These are phyloP conservation scores for Forbesichthys papilliferus DNA, from an alignment of 2,113 vertebrate species.

Conservation along the genomic window DNA sequence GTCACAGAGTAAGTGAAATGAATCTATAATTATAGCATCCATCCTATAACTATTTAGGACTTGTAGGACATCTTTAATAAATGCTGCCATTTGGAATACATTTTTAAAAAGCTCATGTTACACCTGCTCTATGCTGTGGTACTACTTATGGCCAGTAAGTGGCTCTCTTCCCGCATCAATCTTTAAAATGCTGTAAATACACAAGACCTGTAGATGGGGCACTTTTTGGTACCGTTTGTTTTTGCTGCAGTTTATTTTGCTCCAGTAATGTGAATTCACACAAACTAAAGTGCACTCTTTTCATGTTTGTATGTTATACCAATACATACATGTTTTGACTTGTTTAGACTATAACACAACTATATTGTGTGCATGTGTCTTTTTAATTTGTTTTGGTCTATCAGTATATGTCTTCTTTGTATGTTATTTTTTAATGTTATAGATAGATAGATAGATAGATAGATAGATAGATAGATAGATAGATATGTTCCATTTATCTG, in stretches of 20 bases:
- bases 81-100: neutral
- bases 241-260: conserved; percentile 1
- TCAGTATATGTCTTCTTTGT: too few species aligned
- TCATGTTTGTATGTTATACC: neutral
- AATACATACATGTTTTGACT: neutral
- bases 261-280: neutral
- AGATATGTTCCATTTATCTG: too few species aligned
- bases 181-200: neutral
- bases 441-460: too few species aligned
- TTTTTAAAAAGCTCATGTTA: neutral
- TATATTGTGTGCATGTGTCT: neutral
- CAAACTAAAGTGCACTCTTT: neutral
- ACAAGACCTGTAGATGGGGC: conserved; percentile 45
- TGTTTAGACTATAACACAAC: neutral
- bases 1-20: too few species aligned
- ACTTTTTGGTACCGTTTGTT: conserved; percentile 1
- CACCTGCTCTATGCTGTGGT: neutral
- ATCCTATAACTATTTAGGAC: too few species aligned
- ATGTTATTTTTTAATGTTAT: too few species aligned
- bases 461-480: too few species aligned
- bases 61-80: too few species aligned
- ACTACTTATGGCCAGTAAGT: conserved; percentile 35
- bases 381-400: neutral
- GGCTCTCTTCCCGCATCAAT: conserved; percentile 38
- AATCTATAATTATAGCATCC: too few species aligned